A percentile compares a stretch with the other conserved stretches of the same genome.
Conservation (phyloP, 2,797 vertebrate genomes). For the Botia kubotai region DNA sequence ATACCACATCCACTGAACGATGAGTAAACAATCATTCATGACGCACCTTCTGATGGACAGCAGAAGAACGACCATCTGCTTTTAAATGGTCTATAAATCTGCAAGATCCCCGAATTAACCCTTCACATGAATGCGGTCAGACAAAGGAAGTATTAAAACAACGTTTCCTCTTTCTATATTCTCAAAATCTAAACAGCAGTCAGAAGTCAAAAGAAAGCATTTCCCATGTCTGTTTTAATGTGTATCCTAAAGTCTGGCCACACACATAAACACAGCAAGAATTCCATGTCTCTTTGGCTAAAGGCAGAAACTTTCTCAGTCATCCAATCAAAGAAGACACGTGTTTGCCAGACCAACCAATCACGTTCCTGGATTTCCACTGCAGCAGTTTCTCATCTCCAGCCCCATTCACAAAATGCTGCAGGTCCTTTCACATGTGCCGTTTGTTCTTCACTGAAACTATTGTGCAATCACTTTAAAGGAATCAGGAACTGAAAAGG, state of each 20-base stretch:
- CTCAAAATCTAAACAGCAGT: slow-evolving; percentile 37
- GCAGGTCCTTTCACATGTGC: slow-evolving; percentile 53
- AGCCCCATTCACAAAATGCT: slow-evolving; percentile 61
- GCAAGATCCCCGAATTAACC: slow-evolving; percentile 4
- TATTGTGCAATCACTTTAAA: slow-evolving; percentile 58
- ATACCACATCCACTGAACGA: background rate
- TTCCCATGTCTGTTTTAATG: slow-evolving; percentile 18
- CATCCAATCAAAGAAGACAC: slow-evolving; percentile 47
- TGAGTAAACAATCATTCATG: slow-evolving; percentile 3
- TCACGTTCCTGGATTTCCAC: slow-evolving; percentile 32
- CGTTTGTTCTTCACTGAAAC: slow-evolving; percentile 59
- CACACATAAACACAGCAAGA: slow-evolving; percentile 49
- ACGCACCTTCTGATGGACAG: background rate
- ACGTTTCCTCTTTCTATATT: slow-evolving; percentile 50
- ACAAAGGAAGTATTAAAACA: slow-evolving; percentile 52
- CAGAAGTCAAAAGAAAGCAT: background rate
- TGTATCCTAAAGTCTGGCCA: slow-evolving; percentile 10
- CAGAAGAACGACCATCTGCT: background rate
- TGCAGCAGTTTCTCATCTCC: slow-evolving; percentile 35
- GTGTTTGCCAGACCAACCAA: slow-evolving; percentile 39
- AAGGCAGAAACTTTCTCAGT: slow-evolving; percentile 35
- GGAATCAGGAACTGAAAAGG: slow-evolving; percentile 64
- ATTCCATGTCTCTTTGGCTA: slow-evolving; percentile 28
- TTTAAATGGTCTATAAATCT: background rate
- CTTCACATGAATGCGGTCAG: slow-evolving; percentile 31